Percentiles rank a stretch among this genome's conserved stretches.
Conservation (phyloP, 2,113 vertebrate genomes). For the Thamnaconus septentrionalis region DNA sequence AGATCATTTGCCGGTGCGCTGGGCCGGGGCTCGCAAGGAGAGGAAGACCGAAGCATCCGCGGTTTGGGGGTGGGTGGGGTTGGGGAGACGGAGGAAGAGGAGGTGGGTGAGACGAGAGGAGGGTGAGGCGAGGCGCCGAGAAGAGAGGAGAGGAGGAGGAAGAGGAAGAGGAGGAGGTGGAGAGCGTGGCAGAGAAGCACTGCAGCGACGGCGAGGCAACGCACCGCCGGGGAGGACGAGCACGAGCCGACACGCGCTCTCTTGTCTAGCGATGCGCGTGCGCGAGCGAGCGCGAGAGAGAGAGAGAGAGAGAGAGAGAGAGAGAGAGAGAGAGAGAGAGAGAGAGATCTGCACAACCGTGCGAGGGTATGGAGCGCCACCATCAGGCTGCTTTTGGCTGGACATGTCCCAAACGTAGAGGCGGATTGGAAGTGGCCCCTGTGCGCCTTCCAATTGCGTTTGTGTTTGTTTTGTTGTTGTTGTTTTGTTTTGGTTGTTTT, state of each 20-base stretch:
- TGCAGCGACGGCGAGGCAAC: constrained; percentile 62
- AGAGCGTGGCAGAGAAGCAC: constrained; percentile 47
- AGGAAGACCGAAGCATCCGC: constrained; percentile 53
- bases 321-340: no score
- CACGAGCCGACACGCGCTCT: constrained; percentile 41
- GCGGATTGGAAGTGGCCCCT: no score
- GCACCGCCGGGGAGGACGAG: constrained; percentile 50
- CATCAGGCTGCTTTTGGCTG: constrained; percentile 32
- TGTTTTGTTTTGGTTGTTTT: no score
- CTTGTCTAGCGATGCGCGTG: constrained; percentile 22
- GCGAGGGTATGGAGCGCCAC: constrained; percentile 54
- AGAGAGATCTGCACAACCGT: no score
- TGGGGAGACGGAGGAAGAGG: constrained; percentile 1
- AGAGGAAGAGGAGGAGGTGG: constrained; percentile 33
- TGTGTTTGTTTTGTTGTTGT: no score
- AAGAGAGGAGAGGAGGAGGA: constrained; percentile 37
- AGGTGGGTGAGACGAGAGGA: constrained; percentile 4
- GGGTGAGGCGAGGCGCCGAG: constrained; percentile 32
- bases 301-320: no score
- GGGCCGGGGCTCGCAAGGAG: constrained; percentile 23
- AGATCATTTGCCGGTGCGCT: constrained; percentile 66
- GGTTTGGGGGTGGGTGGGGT: constrained; percentile 18
- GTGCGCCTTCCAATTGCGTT: no score
- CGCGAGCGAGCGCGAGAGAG: constrained; percentile 11
- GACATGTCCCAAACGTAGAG: constrained; percentile 8